phyloP scores from a whole-genome alignment of 2,888 invertebrate genomes.

The Octodonta nipae region DNA sequence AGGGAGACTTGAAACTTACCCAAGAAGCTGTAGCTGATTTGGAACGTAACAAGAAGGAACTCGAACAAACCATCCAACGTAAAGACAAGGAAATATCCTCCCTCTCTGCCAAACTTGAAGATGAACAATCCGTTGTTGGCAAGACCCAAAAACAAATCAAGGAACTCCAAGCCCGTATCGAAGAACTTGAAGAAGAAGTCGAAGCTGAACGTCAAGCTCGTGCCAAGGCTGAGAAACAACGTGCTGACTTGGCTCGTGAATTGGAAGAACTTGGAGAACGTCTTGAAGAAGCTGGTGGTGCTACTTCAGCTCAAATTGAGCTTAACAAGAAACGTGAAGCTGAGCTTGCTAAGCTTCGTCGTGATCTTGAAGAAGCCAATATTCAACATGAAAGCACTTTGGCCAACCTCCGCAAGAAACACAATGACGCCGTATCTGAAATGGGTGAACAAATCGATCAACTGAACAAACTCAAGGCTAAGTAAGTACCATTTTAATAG shows the following conservation, averaged over 20 bases:
- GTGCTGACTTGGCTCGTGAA: slow-evolving; percentile 91
- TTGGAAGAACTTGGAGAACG: slow-evolving; percentile 93
- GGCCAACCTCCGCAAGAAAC: slow-evolving; percentile 96
- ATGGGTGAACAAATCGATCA: slow-evolving; percentile 99
- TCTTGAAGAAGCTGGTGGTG: slow-evolving; percentile 97
- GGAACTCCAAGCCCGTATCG: slow-evolving; percentile 95
- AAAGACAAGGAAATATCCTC: slow-evolving; percentile 98
- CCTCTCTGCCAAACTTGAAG: slow-evolving; percentile 92
- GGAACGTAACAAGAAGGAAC: slow-evolving; percentile 95
- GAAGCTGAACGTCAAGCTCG: slow-evolving; percentile 97
- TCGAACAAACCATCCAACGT: slow-evolving; percentile 93
- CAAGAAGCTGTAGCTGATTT: slow-evolving; percentile 95
- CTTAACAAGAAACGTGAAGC: slow-evolving; percentile 99
- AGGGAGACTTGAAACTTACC: slow-evolving; percentile 96
- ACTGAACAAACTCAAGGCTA: slow-evolving; percentile 97
- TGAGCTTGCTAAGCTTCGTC: slow-evolving; percentile 94
- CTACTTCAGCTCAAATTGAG: slow-evolving; percentile 96
- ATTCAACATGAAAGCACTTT: slow-evolving; percentile 96
- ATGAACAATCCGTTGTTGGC: slow-evolving; percentile 94
- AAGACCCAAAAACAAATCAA: slow-evolving; percentile 99
- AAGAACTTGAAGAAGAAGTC: slow-evolving; percentile 98
- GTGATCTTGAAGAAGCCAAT: slow-evolving; percentile 97
- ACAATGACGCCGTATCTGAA: slow-evolving; percentile 97
- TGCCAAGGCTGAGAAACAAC: slow-evolving; percentile 96
- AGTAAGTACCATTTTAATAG: too few relatives aligned